Percentiles rank a stretch among this genome's conserved stretches.
Conservation (phyloP, 2,113 vertebrate genomes). For the Periophthalmodon schlosseri region DNA sequence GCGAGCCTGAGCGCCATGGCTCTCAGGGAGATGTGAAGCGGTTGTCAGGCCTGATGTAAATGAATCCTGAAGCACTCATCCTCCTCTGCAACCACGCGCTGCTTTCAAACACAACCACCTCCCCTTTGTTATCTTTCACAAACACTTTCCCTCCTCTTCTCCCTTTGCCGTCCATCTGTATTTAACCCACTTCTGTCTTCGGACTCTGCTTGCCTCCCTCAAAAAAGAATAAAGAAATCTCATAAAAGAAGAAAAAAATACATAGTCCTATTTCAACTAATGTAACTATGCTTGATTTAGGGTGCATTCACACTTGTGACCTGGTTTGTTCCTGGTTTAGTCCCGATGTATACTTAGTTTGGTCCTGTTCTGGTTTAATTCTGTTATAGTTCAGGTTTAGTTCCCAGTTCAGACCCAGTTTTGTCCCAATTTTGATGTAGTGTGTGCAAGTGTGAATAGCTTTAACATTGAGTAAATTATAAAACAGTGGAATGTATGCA, state of each 20-base stretch:
- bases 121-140: constrained; percentile 74
- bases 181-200: constrained; percentile 35
- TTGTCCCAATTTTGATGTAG: too few relatives aligned
- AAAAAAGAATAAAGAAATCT: constrained; percentile 33
- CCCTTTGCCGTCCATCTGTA: constrained; percentile 45
- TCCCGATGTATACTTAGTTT: background rate
- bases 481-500: background rate
- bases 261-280: background rate
- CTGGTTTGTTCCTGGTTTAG: background rate
- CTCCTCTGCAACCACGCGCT: constrained; percentile 71
- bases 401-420: too few relatives aligned
- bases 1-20: constrained; percentile 68
- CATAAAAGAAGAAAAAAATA: background rate
- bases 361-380: background rate
- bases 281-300: background rate
- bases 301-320: background rate
- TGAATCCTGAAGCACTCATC: constrained; percentile 82
- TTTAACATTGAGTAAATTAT: constrained; percentile 1
- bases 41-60: constrained; percentile 84
- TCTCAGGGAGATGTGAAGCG: constrained; percentile 78
- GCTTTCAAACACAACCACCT: constrained; percentile 74
- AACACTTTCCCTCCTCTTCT: constrained; percentile 61
- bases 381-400: too few relatives aligned
- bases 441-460: background rate
- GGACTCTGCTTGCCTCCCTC: constrained; percentile 26